phyloP scores from a whole-genome alignment of 2,797 vertebrate genomes.

The Enteromius argenteus region DNA sequence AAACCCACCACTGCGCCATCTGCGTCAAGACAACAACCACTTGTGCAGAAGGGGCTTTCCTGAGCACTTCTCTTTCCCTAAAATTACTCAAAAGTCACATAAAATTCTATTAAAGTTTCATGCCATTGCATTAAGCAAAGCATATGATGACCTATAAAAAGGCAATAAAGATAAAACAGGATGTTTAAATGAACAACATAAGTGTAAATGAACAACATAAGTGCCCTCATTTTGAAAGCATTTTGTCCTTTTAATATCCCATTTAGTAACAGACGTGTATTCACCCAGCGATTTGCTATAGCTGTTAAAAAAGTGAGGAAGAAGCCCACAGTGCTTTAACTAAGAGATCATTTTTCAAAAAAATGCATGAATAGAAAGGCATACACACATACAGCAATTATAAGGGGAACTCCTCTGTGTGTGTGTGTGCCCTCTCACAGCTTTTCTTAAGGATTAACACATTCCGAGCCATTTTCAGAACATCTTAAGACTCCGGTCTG shows the following conservation, averaged over 20 bases:
- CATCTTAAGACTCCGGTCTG: conserved; percentile 61
- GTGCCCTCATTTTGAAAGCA: background rate
- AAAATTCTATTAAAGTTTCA: conserved; percentile 6
- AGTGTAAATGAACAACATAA: background rate
- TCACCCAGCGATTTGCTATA: conserved; percentile 10
- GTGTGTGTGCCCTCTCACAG: conserved; percentile 59
- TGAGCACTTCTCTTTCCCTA: conserved; percentile 40
- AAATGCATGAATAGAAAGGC: background rate
- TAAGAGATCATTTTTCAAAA: conserved; percentile 9
- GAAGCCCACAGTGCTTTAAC: background rate
- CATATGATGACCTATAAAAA: conserved; percentile 4
- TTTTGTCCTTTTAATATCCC: background rate
- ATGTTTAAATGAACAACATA: background rate
- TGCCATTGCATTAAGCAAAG: conserved; percentile 1
- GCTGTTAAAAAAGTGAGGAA: conserved; percentile 22
- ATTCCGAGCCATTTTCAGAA: conserved; percentile 64
- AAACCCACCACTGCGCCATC: conserved; percentile 60
- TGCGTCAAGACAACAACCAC: conserved; percentile 69
- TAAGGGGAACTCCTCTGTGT: conserved; percentile 50
- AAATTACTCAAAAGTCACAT: conserved; percentile 21
- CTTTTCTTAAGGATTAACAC: conserved; percentile 69
- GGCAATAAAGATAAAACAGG: background rate
- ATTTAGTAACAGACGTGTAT: conserved; percentile 1
- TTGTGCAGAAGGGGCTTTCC: conserved; percentile 63
- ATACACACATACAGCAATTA: conserved; percentile 44